Evolutionary conservation across 2,797 vertebrate species (phyloP).

Genomic region (Columba guinea): DNA sequence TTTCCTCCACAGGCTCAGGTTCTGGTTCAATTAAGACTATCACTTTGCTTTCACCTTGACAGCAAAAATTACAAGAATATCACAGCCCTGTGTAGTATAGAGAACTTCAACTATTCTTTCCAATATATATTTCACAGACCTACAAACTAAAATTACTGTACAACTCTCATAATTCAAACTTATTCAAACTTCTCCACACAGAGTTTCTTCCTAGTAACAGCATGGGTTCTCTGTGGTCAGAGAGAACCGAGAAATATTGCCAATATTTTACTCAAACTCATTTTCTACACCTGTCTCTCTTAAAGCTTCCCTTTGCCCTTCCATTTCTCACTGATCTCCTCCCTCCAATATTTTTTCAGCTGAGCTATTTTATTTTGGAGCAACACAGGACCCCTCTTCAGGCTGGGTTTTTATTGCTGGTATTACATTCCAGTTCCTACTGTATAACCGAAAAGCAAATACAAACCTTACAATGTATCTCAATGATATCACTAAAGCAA

Average conservation of each 20-base stretch:
- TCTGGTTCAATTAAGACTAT: not conserved
- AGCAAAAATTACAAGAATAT: not conserved
- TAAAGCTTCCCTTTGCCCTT: not conserved
- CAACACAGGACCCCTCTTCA: not conserved
- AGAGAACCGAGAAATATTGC: not conserved
- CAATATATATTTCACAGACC: not conserved
- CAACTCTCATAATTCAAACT: not conserved
- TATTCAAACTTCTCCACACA: not conserved
- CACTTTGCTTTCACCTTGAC: not conserved
- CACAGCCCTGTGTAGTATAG: not conserved
- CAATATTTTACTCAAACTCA: not conserved
- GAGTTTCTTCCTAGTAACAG: not conserved
- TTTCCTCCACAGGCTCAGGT: not conserved
- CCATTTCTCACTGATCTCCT: not conserved
- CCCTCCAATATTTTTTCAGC: not conserved
- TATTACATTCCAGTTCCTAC: not conserved
- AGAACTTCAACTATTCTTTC: not conserved
- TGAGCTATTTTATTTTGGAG: not conserved
- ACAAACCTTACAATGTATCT: not conserved
- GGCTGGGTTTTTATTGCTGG: not conserved
- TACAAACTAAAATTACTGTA: not conserved
- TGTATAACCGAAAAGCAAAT: not conserved
- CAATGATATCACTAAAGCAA: not conserved
- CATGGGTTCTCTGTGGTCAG: not conserved
- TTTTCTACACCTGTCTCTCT: not conserved